These are phyloP conservation scores for Poecilus cupreus DNA, from an alignment of 2,888 invertebrate species.

Conservation along the genomic window DNA sequence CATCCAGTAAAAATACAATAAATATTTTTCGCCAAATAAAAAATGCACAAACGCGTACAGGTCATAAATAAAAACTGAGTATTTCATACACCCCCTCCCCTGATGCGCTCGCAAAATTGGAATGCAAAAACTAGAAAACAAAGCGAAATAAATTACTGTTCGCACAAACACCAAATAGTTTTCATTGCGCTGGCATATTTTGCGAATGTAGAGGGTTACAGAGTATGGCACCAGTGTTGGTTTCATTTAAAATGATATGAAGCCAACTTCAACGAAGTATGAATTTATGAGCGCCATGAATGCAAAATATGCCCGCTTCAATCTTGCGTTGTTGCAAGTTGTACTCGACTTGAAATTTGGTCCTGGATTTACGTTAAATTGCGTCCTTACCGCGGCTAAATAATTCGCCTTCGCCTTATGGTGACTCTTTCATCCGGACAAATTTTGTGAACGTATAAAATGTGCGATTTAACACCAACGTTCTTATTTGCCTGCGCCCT, in stretches of 20 bases:
- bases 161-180: slow-evolving; percentile 52
- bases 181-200: slow-evolving; percentile 48
- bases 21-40: slow-evolving; percentile 47
- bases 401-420: slow-evolving; percentile 20
- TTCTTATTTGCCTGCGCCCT: neutral
- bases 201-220: neutral
- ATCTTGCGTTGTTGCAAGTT: slow-evolving; percentile 17
- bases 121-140: slow-evolving; percentile 54
- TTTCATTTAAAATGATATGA: slow-evolving; percentile 52
- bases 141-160: slow-evolving; percentile 51
- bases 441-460: slow-evolving; percentile 27
- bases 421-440: neutral
- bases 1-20: slow-evolving; percentile 41
- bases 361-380: slow-evolving; percentile 27
- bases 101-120: slow-evolving; percentile 37
- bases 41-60: neutral
- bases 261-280: slow-evolving; percentile 43
- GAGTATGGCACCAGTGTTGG: slow-evolving; percentile 3
- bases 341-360: slow-evolving; percentile 39
- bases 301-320: slow-evolving; percentile 49
- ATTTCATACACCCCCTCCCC: neutral
- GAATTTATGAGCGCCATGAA: slow-evolving; percentile 52
- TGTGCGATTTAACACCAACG: neutral
- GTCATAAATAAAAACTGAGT: slow-evolving; percentile 47
- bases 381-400: slow-evolving; percentile 26